A percentile compares a stretch with the other conserved stretches of the same genome.
phyloP scores from a whole-genome alignment of 1,140 invertebrate species.

The Palaemon carinicauda region DNA sequence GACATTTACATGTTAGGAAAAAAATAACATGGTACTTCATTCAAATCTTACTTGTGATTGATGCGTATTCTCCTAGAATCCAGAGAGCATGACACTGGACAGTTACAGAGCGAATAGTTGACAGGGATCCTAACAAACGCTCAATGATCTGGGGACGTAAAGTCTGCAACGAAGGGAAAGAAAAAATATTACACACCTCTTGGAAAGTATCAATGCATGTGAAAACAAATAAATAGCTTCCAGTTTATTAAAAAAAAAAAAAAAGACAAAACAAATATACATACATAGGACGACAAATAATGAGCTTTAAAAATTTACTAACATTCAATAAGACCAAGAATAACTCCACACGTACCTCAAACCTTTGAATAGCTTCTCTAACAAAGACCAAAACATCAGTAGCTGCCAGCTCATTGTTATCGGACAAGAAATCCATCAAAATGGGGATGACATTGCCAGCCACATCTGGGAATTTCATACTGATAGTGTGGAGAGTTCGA shows the following conservation, averaged over 20 bases:
- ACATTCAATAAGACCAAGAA: too few species aligned
- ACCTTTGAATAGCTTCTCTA: constrained; percentile 92
- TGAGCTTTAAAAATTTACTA: too few species aligned
- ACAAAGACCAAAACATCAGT: constrained; percentile 95
- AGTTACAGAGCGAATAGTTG: constrained; percentile 80
- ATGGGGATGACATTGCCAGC: constrained; percentile 93
- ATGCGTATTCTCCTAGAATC: constrained; percentile 97
- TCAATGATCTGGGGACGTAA: constrained; percentile 83
- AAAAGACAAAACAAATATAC: too few species aligned
- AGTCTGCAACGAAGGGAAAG: constrained; percentile 20
- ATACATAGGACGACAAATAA: too few species aligned
- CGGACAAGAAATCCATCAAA: constrained; percentile 94
- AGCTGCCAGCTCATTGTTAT: constrained; percentile 92
- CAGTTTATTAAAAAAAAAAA: too few species aligned
- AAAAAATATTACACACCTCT: not conserved
- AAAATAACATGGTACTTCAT: too few species aligned
- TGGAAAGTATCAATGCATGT: too few species aligned
- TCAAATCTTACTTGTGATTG: constrained; percentile 70
- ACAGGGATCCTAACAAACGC: constrained; percentile 82
- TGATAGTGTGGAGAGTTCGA: constrained; percentile 91
- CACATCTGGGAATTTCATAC: constrained; percentile 98
- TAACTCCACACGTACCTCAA: constrained; percentile 74
- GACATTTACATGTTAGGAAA: too few species aligned
- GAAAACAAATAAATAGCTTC: too few species aligned
- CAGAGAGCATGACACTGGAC: constrained; percentile 96